Evolutionary conservation across 2,797 vertebrate genomes (phyloP), one percentile per base, ranked within the genome.

Genomic region (Protonibea diacanthus): DNA sequence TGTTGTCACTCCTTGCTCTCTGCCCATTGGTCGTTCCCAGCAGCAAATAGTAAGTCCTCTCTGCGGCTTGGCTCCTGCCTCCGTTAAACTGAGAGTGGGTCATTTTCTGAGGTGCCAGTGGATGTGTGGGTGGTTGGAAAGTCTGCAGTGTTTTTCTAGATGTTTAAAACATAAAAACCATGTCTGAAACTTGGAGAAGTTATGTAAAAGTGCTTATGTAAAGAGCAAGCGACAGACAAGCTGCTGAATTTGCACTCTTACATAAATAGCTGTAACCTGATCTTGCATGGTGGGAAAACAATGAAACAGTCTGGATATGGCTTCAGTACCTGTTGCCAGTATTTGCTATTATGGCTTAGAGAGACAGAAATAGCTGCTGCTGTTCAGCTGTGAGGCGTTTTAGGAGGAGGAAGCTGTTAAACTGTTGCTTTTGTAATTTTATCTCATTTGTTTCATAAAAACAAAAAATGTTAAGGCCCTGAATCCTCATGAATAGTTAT

Each of bases 191-290:
- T 51, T 47, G 17, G 6, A 33, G 3, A 44, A 40, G 85, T 88
- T 91, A 78, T 63, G 51, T 88, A 89, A 88, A 88, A 52, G 2
- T 14, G 25, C 80, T 92, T 91, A 85, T 86, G 71, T 89, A 90
- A 89, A 91, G 63, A 61, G 38, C 17, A 48, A 74, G 81, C 70
- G 85, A 81, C 29, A 73, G 80, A 70, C 64, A 13, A 17, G 71
- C 59, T 38, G 60, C 63, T 58, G 69, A 82, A 63, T 58, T 64
- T 84, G 52, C 25, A 14, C 6, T 45, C 77, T 89, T 91, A 85
- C 74, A 86, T 90, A 89, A 90, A 88, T 77, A 71, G 64, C 76
- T 74, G 80, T 55, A 84, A 64, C 40, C 55, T 74, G 83, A 82
- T 81, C 21, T 25, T 38, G 56, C 65, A 56, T 29, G 44, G 44